Evolutionary conservation across 2,797 vertebrate species (phyloP).

Genomic region (Alectoris magna): DNA sequence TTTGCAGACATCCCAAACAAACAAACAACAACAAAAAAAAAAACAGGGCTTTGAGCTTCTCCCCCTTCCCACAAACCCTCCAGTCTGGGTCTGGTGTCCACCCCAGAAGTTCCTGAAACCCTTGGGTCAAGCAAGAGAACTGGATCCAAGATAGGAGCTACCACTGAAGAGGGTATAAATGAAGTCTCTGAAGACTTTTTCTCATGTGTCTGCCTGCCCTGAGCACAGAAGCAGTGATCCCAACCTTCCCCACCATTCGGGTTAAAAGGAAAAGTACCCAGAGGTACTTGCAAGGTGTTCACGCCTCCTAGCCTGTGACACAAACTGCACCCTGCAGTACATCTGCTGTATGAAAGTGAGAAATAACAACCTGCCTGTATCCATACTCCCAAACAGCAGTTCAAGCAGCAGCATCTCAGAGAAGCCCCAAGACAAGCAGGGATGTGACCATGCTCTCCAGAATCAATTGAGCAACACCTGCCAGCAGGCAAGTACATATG

Average conservation of each 20-base stretch:
- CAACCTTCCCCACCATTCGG: not conserved
- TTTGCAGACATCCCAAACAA: not conserved
- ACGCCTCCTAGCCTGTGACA: not conserved
- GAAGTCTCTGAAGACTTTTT: constrained; percentile 9
- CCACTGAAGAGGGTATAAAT: constrained; percentile 25
- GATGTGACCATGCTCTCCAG: not conserved
- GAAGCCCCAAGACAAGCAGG: not conserved
- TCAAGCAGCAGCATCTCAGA: not conserved
- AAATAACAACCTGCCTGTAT: not conserved
- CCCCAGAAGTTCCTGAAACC: not conserved
- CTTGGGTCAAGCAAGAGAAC: not conserved
- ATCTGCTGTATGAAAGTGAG: rapidly evolving
- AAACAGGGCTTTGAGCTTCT: not conserved
- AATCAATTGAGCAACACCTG: not conserved
- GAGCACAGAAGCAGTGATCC: not conserved
- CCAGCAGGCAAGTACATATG: not conserved
- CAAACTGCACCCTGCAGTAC: not conserved
- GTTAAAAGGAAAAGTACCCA: not conserved
- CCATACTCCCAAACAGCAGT: not conserved
- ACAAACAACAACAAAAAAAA: not conserved
- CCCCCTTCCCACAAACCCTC: not conserved
- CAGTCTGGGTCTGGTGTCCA: not conserved
- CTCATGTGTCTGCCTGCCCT: not conserved
- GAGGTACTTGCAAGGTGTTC: not conserved
- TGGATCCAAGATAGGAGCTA: not conserved